Evolutionary conservation across 2,888 invertebrate genomes (phyloP).

Genomic region (Tachina lurida): DNA sequence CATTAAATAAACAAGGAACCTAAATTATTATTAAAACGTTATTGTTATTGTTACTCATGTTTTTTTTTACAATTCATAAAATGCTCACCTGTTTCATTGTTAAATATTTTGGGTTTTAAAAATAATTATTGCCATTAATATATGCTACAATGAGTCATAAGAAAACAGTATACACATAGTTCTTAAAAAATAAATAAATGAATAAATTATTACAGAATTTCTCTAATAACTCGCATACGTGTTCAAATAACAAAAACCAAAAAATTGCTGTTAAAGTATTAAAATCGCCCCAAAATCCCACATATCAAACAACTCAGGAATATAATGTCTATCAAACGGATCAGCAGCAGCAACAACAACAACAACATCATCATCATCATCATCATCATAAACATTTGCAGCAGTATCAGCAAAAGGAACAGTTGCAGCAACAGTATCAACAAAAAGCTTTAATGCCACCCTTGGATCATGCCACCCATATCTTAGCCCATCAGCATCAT

Average conservation of each 20-base stretch:
- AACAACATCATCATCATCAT: slow-evolving; percentile 21
- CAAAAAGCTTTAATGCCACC: slow-evolving; percentile 80
- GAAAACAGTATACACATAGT: not conserved
- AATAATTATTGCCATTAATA: not conserved
- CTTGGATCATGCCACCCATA: slow-evolving; percentile 76
- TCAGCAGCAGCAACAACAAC: slow-evolving; percentile 54
- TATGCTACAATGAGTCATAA: slow-evolving; percentile 1
- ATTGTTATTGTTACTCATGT: slow-evolving; percentile 36
- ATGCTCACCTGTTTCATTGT: slow-evolving; percentile 44
- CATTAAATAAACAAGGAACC: slow-evolving; percentile 36
- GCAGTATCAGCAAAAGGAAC: slow-evolving; percentile 52
- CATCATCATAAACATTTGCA: slow-evolving; percentile 48
- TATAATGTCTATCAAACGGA: slow-evolving; percentile 72
- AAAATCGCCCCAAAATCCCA: slow-evolving; percentile 66
- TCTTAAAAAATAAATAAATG: slow-evolving; percentile 1
- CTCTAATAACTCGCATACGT: slow-evolving; percentile 73
- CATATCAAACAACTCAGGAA: slow-evolving; percentile 74
- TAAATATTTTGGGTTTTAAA: not conserved
- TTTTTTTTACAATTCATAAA: not conserved
- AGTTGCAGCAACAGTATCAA: slow-evolving; percentile 70
- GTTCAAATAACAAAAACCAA: slow-evolving; percentile 71
- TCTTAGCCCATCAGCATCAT: slow-evolving; percentile 68
- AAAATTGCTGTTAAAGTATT: slow-evolving; percentile 69
- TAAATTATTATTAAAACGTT: not conserved
- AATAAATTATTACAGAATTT: slow-evolving; percentile 68